Percentiles rank a stretch among this genome's conserved stretches.
Conservation (phyloP, 1,140 invertebrate genomes). For the Dryas iulia region DNA sequence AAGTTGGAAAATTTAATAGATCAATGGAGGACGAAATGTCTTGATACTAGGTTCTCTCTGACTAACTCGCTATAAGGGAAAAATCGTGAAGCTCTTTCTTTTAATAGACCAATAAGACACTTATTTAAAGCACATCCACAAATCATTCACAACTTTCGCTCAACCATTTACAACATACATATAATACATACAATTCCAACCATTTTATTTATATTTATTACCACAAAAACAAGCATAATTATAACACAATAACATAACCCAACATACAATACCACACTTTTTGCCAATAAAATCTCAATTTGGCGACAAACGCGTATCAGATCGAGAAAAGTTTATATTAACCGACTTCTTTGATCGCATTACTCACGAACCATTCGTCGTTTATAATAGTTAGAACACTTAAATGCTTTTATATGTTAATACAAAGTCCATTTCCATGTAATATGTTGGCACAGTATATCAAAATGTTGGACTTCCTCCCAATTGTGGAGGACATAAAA, state of each 20-base stretch:
- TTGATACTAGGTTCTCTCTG: too few relatives aligned
- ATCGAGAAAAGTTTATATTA: neutral
- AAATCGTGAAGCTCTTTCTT: too few relatives aligned
- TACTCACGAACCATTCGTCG: neutral
- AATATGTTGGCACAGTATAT: constrained; percentile 26
- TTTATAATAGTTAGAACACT: constrained; percentile 11
- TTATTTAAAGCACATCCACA: too few relatives aligned
- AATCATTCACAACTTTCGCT: too few relatives aligned
- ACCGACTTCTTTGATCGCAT: neutral
- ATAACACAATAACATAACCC: too few relatives aligned
- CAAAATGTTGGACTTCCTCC: constrained; percentile 20
- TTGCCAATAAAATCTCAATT: neutral
- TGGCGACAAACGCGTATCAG: neutral
- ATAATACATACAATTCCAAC: too few relatives aligned
- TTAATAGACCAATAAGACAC: too few relatives aligned
- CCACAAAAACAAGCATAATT: neutral
- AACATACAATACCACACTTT: too few relatives aligned
- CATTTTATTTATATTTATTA: neutral
- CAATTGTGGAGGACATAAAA: constrained; percentile 24
- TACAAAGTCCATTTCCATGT: constrained; percentile 21
- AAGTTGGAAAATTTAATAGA: too few relatives aligned
- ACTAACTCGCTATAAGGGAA: too few relatives aligned
- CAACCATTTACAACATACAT: too few relatives aligned
- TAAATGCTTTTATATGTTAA: constrained; percentile 28
- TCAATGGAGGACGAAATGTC: too few relatives aligned